Conservation (phyloP, 2,113 vertebrate genomes). For the Mirza zaza region DNA sequence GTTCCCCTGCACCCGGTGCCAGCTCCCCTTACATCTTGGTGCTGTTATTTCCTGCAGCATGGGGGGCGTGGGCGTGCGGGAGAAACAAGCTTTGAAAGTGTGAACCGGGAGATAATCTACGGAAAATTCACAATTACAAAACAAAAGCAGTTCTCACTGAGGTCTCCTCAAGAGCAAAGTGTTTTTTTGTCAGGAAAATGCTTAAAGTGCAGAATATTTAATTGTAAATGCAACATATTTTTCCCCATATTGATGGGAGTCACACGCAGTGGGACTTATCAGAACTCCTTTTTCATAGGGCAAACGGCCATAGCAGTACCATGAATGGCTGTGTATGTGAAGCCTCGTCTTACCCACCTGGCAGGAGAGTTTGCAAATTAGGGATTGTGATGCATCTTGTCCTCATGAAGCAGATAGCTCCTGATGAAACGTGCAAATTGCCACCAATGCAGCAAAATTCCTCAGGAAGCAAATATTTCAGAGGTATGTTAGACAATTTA, state of each 20-base stretch:
- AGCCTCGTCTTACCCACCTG: not conserved
- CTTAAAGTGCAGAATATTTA: not conserved
- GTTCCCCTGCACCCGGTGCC: not conserved
- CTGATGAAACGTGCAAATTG: not conserved
- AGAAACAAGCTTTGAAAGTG: fast-evolving
- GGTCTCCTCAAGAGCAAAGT: not conserved
- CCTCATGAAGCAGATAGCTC: not conserved
- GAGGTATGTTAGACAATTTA: too few species aligned
- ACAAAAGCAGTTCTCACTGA: not conserved
- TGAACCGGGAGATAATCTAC: not conserved
- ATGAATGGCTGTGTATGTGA: not conserved
- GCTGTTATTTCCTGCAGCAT: not conserved
- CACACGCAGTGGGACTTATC: not conserved
- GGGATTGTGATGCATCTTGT: not conserved
- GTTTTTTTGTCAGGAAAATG: not conserved
- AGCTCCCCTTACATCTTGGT: fast-evolving
- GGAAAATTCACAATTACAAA: not conserved
- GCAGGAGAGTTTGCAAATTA: not conserved
- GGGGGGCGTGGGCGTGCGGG: fast-evolving
- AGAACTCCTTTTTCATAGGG: not conserved
- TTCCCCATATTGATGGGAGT: not conserved
- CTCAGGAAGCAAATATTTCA: not conserved
- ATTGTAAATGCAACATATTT: not conserved
- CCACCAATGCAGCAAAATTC: not conserved
- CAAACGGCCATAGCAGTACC: fast-evolving